A percentile compares a stretch with the other conserved stretches of the same genome.
These are phyloP conservation scores for Synergus itoensis DNA, from an alignment of 2,888 invertebrate species.

Conservation along the genomic window DNA sequence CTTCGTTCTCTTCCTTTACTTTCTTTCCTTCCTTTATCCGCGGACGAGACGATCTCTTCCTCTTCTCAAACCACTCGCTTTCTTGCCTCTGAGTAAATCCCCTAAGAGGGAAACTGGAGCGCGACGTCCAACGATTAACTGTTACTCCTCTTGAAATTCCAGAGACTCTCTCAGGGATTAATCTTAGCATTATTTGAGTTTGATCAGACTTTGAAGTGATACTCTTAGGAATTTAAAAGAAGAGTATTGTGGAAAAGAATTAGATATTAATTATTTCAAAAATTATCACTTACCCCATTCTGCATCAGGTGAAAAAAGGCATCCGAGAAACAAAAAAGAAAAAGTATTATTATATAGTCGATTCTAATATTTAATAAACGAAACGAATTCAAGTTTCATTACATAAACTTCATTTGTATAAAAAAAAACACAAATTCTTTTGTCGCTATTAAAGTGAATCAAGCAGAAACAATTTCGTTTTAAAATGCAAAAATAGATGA, in stretches of 20 bases:
- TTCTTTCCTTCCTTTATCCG: constrained; percentile 52
- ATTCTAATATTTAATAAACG: neutral
- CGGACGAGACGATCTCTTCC: constrained; percentile 48
- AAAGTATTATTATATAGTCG: neutral
- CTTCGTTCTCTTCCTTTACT: constrained; percentile 47
- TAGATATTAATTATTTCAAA: neutral
- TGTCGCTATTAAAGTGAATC: neutral
- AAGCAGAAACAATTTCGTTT: neutral
- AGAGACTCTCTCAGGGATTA: neutral
- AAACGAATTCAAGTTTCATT: neutral
- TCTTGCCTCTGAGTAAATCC: constrained; percentile 31
- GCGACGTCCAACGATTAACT: constrained; percentile 33
- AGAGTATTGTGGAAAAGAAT: neutral
- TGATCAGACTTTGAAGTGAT: neutral
- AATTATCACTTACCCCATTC: constrained; percentile 33
- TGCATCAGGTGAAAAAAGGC: constrained; percentile 20
- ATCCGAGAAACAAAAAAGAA: constrained; percentile 40
- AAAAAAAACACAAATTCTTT: neutral
- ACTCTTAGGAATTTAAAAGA: neutral
- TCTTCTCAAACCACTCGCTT: constrained; percentile 3
- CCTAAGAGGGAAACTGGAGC: constrained; percentile 39
- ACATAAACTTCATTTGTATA: neutral
- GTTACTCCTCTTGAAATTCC: constrained; percentile 17
- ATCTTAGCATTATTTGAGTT: constrained; percentile 1
- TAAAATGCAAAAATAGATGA: neutral